A percentile compares a stretch with the other conserved stretches of the same genome.
phyloP scores from a whole-genome alignment of 2,797 vertebrate genomes.

The Pagetopsis macropterus region DNA sequence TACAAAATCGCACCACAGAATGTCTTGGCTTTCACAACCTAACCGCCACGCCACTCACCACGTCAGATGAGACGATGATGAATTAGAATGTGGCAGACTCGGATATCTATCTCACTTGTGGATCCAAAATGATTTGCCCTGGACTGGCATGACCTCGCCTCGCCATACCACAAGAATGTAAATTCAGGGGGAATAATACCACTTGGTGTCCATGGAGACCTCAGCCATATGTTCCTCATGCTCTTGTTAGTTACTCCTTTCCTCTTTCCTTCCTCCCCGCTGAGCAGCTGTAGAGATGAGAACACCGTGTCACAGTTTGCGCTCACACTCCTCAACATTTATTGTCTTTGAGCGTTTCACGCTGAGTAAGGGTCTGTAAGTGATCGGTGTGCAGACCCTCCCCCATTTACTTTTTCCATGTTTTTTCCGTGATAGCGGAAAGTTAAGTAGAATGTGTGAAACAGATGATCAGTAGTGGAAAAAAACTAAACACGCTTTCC shows the following conservation, averaged over 20 bases:
- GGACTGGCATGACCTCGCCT: constrained; percentile 58
- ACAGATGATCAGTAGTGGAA: constrained; percentile 39
- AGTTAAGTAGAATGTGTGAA: constrained; percentile 59
- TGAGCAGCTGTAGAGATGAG: constrained; percentile 66
- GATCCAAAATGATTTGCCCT: constrained; percentile 28
- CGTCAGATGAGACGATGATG: constrained; percentile 52
- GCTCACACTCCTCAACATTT: constrained; percentile 58
- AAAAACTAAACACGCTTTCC: constrained; percentile 15
- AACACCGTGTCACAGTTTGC: constrained; percentile 70
- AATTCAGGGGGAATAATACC: constrained; percentile 56
- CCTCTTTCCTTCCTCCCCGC: constrained; percentile 2
- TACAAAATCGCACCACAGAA: constrained; percentile 30
- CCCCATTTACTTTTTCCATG: background rate
- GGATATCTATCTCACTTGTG: constrained; percentile 34
- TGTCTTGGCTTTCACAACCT: constrained; percentile 48
- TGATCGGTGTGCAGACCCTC: constrained; percentile 30
- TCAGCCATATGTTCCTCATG: constrained; percentile 59
- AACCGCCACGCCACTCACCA: constrained; percentile 35
- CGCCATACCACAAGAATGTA: constrained; percentile 62
- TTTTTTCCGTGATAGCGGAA: constrained; percentile 33
- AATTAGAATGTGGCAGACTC: constrained; percentile 44
- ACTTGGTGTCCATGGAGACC: constrained; percentile 45
- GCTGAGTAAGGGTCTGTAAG: constrained; percentile 56
- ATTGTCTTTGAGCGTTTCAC: constrained; percentile 65
- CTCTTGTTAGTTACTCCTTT: constrained; percentile 28